A percentile compares a stretch with the other conserved stretches of the same genome.
phyloP scores from a whole-genome alignment of 2,888 invertebrate species.

The Philereme vetulata region DNA sequence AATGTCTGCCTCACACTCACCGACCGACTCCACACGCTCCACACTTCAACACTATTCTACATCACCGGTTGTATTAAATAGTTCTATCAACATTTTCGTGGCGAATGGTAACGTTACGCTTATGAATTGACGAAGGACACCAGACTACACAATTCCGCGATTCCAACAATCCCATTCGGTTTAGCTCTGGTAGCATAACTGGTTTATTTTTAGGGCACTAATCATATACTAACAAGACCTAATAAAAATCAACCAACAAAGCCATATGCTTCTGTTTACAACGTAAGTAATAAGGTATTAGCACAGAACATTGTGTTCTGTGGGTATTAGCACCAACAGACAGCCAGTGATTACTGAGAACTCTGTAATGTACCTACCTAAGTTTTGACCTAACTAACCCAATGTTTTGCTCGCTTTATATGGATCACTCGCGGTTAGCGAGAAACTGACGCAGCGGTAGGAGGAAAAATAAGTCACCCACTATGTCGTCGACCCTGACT shows the following conservation, averaged over 20 bases:
- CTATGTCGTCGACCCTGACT: conserved; percentile 34
- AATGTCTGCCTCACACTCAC: conserved; percentile 37
- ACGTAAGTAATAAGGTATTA: conserved; percentile 7
- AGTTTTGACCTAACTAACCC: conserved; percentile 3
- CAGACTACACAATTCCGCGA: too few species aligned
- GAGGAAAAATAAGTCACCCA: conserved; percentile 31
- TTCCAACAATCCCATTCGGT: too few species aligned
- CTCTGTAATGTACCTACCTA: neutral
- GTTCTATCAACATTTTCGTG: too few species aligned
- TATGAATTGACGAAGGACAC: too few species aligned
- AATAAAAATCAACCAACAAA: conserved; percentile 1
- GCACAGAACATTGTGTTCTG: too few species aligned
- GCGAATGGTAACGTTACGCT: too few species aligned
- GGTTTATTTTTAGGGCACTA: too few species aligned
- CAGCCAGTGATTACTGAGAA: conserved; percentile 5
- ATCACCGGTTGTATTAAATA: too few species aligned
- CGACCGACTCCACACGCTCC: conserved; percentile 6
- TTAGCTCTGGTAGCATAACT: too few species aligned
- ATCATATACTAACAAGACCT: neutral
- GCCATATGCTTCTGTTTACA: conserved; percentile 4
- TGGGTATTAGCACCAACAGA: conserved; percentile 7
- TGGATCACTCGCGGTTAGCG: conserved; percentile 19
- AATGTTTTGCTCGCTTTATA: conserved; percentile 25
- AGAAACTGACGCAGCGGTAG: conserved; percentile 24
- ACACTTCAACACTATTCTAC: neutral